Evolutionary conservation across 2,113 vertebrate species (phyloP).

Genomic region (Tamias sibiricus): DNA sequence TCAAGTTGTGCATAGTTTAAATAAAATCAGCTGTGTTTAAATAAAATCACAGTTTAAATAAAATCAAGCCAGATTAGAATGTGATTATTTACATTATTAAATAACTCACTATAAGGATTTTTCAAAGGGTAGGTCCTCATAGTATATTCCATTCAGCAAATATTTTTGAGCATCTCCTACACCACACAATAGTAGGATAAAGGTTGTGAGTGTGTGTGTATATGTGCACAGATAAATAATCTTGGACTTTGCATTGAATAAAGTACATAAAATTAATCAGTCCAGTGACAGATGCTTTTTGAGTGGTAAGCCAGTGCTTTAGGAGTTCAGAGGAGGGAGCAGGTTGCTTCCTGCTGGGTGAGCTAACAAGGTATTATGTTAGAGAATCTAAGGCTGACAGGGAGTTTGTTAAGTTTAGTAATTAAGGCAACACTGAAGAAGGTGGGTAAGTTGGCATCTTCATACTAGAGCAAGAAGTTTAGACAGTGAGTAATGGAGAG

Average conservation of each 20-base stretch:
- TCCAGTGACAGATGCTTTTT: slow-evolving; percentile 10
- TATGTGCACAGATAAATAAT: neutral
- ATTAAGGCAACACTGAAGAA: slow-evolving; percentile 48
- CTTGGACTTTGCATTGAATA: neutral
- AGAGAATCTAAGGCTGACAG: neutral
- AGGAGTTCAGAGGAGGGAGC: neutral
- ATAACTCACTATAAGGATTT: slow-evolving; percentile 11
- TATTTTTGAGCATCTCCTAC: neutral
- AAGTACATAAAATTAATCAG: neutral
- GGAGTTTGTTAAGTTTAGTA: slow-evolving; percentile 59
- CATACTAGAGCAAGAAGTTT: neutral
- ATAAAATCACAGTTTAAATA: too few relatives aligned
- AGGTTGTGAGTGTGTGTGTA: neutral
- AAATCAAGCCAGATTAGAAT: neutral
- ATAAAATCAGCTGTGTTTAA: neutral
- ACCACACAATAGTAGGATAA: neutral
- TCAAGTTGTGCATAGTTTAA: neutral
- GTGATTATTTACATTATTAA: slow-evolving; percentile 42
- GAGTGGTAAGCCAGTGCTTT: neutral
- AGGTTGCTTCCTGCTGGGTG: neutral
- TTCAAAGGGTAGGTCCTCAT: neutral
- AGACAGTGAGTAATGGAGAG: neutral
- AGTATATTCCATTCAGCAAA: slow-evolving; percentile 3
- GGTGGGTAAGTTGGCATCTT: neutral
- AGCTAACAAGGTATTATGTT: neutral